These are phyloP conservation scores for Cepaea nemoralis DNA, from an alignment of 1,140 invertebrate species.

Conservation along the genomic window DNA sequence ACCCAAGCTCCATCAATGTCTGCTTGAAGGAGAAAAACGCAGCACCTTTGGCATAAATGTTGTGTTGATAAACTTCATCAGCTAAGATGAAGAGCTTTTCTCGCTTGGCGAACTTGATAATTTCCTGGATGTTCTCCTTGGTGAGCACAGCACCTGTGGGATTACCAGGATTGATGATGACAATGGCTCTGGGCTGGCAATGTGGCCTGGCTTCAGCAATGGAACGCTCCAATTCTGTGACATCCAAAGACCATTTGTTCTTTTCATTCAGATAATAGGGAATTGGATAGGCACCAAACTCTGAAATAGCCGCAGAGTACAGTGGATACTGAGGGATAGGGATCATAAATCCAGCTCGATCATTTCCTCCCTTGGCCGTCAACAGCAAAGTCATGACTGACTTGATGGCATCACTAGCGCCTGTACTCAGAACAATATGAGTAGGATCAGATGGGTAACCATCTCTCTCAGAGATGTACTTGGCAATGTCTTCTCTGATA, in stretches of 20 bases:
- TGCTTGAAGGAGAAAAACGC: conserved; percentile 96
- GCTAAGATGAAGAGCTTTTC: conserved; percentile 90
- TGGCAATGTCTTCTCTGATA: conserved; percentile 88
- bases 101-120: conserved; percentile 92
- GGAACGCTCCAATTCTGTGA: conserved; percentile 85
- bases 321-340: conserved; percentile 99
- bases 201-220: conserved; percentile 78
- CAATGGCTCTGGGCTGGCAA: conserved; percentile 87
- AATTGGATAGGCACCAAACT: conserved; percentile 74
- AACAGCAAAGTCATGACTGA: conserved; percentile 81
- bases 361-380: conserved; percentile 75
- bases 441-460: conserved; percentile 81
- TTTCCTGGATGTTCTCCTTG: conserved; percentile 88
- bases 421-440: conserved; percentile 89
- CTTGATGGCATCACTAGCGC: conserved; percentile 93
- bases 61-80: conserved; percentile 95
- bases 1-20: conserved; percentile 86
- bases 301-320: conserved; percentile 90
- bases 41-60: conserved; percentile 90
- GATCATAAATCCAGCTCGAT: conserved; percentile 87
- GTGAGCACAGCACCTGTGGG: conserved; percentile 92
- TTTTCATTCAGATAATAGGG: conserved; percentile 94
- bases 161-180: conserved; percentile 98
- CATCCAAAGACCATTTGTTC: conserved; percentile 87
- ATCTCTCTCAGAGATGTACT: conserved; percentile 90